Evolutionary conservation across 2,113 vertebrate species (phyloP).

Genomic region (Phrynocephalus versicolor): DNA sequence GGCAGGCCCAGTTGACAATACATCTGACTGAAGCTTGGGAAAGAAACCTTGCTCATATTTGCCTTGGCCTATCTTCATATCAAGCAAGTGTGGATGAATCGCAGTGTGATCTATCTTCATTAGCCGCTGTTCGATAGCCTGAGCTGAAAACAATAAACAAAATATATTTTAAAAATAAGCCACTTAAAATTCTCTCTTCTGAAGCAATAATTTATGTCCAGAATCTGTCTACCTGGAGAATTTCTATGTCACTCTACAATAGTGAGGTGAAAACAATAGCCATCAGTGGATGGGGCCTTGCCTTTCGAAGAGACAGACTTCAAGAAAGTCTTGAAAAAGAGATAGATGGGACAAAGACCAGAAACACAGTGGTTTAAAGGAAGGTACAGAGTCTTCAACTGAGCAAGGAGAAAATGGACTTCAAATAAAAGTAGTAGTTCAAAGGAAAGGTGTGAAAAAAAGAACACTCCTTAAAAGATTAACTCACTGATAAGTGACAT

Average conservation of each 20-base stretch:
- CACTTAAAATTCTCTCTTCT: neutral
- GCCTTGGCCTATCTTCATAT: conserved; percentile 98
- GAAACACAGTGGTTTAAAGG: too few species aligned
- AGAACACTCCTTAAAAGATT: too few species aligned
- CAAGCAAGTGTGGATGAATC: conserved; percentile 94
- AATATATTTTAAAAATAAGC: neutral
- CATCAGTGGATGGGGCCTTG: neutral
- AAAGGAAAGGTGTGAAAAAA: too few species aligned
- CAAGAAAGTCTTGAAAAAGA: too few species aligned
- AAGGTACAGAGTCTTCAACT: too few species aligned
- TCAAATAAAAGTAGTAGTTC: too few species aligned
- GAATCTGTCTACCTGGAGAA: neutral
- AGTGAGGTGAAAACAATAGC: neutral
- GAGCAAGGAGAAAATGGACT: too few species aligned
- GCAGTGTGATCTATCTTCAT: conserved; percentile 95
- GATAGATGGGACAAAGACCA: too few species aligned
- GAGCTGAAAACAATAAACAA: conserved; percentile 77
- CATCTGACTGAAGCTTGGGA: conserved; percentile 91
- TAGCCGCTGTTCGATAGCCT: conserved; percentile 88
- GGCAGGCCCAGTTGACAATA: conserved; percentile 86
- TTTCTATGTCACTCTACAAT: neutral
- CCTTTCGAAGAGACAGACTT: neutral
- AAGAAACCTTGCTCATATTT: conserved; percentile 95
- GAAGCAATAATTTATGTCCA: neutral
- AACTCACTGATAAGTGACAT: too few species aligned